phyloP scores from a whole-genome alignment of 2,113 vertebrate genomes.

The Sorex araneus region DNA sequence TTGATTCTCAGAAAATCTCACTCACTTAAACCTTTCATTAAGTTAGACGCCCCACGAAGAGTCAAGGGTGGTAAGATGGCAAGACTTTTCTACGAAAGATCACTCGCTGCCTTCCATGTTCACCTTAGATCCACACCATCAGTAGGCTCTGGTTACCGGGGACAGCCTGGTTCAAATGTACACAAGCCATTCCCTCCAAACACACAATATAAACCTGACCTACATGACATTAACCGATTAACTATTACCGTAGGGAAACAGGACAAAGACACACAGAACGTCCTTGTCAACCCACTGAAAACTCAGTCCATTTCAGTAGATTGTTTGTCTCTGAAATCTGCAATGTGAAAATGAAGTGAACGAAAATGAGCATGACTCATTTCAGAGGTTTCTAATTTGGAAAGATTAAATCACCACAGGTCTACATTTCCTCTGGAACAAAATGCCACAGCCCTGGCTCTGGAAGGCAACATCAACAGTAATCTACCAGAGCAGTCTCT shows the following conservation, averaged over 20 bases:
- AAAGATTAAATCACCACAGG: constrained; percentile 74
- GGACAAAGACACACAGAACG: constrained; percentile 19
- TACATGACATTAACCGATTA: not conserved
- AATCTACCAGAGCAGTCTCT: constrained; percentile 57
- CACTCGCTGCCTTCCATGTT: not conserved
- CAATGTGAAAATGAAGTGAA: constrained; percentile 49
- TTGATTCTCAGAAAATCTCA: not conserved
- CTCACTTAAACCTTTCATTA: not conserved
- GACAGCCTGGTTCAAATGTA: constrained; percentile 3
- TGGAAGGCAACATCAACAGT: constrained; percentile 68
- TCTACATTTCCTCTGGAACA: constrained; percentile 71
- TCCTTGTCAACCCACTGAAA: not conserved
- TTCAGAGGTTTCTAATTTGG: constrained; percentile 73
- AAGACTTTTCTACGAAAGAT: not conserved
- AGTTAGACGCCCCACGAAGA: not conserved
- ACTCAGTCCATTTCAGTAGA: constrained; percentile 7
- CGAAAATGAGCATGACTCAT: constrained; percentile 67
- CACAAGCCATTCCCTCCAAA: constrained; percentile 32
- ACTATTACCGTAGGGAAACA: not conserved
- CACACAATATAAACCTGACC: not conserved
- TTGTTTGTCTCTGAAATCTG: not conserved
- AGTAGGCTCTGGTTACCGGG: not conserved
- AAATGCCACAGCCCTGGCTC: constrained; percentile 72
- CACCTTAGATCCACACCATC: not conserved
- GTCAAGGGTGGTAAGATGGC: not conserved